Percentiles rank a stretch among this genome's conserved stretches.
These are phyloP conservation scores for Eclectus roratus DNA, from an alignment of 2,113 vertebrate genomes.

Conservation along the genomic window DNA sequence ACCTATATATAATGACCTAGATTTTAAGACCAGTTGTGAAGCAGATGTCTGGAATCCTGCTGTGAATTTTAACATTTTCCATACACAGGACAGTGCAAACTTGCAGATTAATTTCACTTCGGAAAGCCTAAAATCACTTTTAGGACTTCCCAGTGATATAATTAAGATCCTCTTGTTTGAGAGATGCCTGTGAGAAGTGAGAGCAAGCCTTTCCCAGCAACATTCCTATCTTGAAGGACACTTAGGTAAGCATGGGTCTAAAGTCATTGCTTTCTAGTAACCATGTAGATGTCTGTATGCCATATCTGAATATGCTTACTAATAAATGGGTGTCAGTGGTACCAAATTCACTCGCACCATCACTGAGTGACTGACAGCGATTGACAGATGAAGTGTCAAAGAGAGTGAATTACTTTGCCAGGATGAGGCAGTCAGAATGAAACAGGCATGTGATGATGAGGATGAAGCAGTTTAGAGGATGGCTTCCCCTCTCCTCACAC, in stretches of 20 bases:
- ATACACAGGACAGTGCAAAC: not conserved
- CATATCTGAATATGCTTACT: not conserved
- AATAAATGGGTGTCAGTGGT: not conserved
- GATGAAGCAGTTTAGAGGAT: not conserved
- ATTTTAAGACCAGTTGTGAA: constrained; percentile 45
- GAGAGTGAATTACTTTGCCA: not conserved
- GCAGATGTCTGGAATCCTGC: constrained; percentile 44
- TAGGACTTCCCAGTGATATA: not conserved
- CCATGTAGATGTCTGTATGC: not conserved
- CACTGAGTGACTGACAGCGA: not conserved
- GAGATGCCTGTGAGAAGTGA: not conserved
- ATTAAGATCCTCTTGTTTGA: not conserved
- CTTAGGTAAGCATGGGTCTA: not conserved
- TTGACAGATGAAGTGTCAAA: not conserved
- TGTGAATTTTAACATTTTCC: constrained; percentile 7
- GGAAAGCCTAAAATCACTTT: not conserved
- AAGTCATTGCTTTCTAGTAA: not conserved
- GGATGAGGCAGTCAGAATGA: not conserved
- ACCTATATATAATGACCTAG: constrained; percentile 57
- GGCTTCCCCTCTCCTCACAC: not conserved
- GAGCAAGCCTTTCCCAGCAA: not conserved
- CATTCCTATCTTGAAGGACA: not conserved
- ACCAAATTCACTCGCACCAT: not conserved
- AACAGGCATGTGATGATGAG: not conserved
- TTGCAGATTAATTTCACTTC: not conserved